These are phyloP conservation scores for Notoglanidium macrostoma DNA, from an alignment of 2,797 vertebrate species.

Conservation along the genomic window DNA sequence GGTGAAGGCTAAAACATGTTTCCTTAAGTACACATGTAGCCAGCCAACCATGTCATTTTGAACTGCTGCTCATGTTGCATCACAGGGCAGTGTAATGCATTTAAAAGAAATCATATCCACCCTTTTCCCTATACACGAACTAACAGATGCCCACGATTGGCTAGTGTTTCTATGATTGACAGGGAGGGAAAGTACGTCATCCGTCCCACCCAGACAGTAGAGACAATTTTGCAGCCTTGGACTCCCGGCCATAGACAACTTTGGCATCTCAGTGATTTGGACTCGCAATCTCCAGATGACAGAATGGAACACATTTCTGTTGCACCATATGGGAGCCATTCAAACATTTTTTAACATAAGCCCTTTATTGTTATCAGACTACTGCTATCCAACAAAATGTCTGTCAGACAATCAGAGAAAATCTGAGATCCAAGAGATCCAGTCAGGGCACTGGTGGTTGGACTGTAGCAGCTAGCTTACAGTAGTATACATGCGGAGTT, in stretches of 20 bases:
- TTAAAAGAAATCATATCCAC: neutral
- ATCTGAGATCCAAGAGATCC: neutral
- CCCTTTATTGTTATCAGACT: neutral
- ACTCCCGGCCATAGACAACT: neutral
- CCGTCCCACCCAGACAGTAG: neutral
- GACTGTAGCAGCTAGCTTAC: neutral
- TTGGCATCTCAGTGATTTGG: neutral
- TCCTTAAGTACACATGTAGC: neutral
- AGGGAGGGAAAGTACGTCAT: neutral
- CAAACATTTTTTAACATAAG: neutral
- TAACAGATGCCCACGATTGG: neutral
- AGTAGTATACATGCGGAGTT: neutral
- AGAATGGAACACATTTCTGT: neutral
- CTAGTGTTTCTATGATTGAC: neutral
- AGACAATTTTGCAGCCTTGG: neutral
- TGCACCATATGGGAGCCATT: neutral
- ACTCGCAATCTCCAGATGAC: neutral
- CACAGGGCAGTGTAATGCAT: neutral
- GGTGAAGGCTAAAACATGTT: neutral
- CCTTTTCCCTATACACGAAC: neutral
- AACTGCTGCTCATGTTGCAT: neutral
- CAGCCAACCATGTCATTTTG: neutral
- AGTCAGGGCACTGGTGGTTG: neutral
- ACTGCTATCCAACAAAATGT: neutral
- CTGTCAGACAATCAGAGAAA: neutral